Base-by-base conservation (phyloP, 2,888 invertebrate species). In the Mongoloraphidia duomilia region DNA sequence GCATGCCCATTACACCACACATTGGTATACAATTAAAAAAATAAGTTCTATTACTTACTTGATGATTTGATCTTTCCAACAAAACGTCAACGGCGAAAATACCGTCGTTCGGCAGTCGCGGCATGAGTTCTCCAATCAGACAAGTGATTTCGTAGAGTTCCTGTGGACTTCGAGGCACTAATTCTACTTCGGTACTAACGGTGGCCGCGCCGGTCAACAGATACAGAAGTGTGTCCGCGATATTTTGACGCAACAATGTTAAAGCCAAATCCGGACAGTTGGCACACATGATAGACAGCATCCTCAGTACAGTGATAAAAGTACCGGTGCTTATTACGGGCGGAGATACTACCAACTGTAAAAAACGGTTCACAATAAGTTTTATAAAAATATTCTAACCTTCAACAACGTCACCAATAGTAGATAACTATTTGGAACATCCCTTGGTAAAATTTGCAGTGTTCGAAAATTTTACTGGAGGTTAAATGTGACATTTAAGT, bases 111-210 rank as follows among this genome's bases (percentile, higher is more conserved):
- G 97, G 97, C 58, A 98, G 73, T 41, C 90, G 86, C 39, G 97
- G 97, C 89, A 98, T 90, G 57, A 98, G 74, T 70, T 98, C 97
- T 11, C 93, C 96, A 61, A 97, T 95, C 49, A 98, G 75, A 59
- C 92, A 89, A 8, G 97, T 96, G 53, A 98, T 91, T 73, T 98
- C 98, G 66, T 94, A 94, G 58, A 96, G 73, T 67, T 98, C 97
- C 64, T 96, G 94, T 0, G 97, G 95, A 46, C 89, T 85, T 52
- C 96, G 83, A 2, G 91, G 78, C 44, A 95, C 80, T 53, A 96
- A 73, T 65, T 95, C 91, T 57, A 92, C 83, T 65, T 84, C 79
- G 46, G 74, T 73, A 26, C 72, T 71, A 54, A 66, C 66, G 57
- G 83, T 81, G 0, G 82, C 74, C 46, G 88, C 84, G 44, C 94